Evolutionary conservation across 2,888 invertebrate species (phyloP).

Genomic region (Plebejus anna): DNA sequence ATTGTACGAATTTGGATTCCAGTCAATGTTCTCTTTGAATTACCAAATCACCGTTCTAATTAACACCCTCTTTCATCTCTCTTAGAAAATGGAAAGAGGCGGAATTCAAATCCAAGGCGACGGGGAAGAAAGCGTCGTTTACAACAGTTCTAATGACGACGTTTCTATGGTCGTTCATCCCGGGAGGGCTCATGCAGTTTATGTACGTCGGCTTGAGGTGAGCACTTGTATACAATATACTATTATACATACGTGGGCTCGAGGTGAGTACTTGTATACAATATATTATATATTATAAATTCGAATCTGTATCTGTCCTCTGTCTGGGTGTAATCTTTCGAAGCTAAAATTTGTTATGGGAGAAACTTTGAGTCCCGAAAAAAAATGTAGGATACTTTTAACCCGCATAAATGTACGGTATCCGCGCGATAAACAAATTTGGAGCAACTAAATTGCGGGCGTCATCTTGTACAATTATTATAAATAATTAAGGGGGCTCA

Average conservation of each 20-base stretch:
- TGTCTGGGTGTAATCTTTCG: no score
- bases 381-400: no score
- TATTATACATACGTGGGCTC: neutral
- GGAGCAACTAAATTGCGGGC: no score
- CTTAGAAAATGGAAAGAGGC: constrained; percentile 61
- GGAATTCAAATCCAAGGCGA: constrained; percentile 52
- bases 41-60: neutral
- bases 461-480: no score
- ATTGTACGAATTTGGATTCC: neutral
- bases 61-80: constrained; percentile 27
- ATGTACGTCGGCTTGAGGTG: constrained; percentile 53
- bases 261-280: no score
- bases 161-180: constrained; percentile 58
- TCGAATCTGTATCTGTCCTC: no score
- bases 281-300: no score
- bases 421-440: no score
- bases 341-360: no score
- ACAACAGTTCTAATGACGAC: constrained; percentile 52
- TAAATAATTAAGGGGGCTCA: no score
- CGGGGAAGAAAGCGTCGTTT: constrained; percentile 55
- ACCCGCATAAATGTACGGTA: no score
- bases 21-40: neutral
- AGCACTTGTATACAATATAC: constrained; percentile 31
- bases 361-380: no score
- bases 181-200: constrained; percentile 63